Base-by-base conservation (phyloP, 2,888 invertebrate genomes). In the Acleris emargana region DNA sequence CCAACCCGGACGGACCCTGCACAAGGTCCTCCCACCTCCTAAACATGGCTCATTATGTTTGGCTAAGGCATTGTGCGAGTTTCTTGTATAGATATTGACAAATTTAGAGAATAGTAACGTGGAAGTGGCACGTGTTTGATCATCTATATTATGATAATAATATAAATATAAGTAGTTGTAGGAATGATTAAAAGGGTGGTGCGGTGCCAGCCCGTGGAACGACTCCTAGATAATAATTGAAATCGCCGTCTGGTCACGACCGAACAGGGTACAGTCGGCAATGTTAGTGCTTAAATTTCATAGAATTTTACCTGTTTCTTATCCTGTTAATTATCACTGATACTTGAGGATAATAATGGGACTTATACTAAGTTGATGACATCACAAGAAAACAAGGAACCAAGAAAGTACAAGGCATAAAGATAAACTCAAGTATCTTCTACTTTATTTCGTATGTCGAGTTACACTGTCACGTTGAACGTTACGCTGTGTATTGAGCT, bases 161-260 rank as follows among this genome's bases (percentile, higher is more conserved):
- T 59, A 59, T 54, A 13, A 38, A 38, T 64, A 28, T 64, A 64
- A 59, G 49, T 64, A 64, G 53, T 60, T 60, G 59, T 64, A 60
- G 9, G 42, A 54, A 54, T 88, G 84, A 89, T 88, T 88, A 87
- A 88, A 88, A 88, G 61, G 64, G 81, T 86, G 78, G 80, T 82
- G 80, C 79, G 82, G 79, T 80, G 79, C 78, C 77, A 79, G 84
- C 79, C 80, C 81, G 81, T 83, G 83, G 83, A 88, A 86, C 83
- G 81, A 89, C 89, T 91, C 87, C 88, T 86, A 88, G 87, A 88
- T 87, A 88, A 89, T 91, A 91, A 91, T 91, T 91, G 91, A 92
- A 92, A 91, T 86, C 84, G 83, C 83, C 81, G 89, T 84, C 88
- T 87, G 89, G 90, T 92, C 91, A 92, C 91, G 91, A 91, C 84